Percentiles rank a stretch among this genome's conserved stretches.
phyloP scores from a whole-genome alignment of 2,888 invertebrate genomes.

The Panopea generosa region DNA sequence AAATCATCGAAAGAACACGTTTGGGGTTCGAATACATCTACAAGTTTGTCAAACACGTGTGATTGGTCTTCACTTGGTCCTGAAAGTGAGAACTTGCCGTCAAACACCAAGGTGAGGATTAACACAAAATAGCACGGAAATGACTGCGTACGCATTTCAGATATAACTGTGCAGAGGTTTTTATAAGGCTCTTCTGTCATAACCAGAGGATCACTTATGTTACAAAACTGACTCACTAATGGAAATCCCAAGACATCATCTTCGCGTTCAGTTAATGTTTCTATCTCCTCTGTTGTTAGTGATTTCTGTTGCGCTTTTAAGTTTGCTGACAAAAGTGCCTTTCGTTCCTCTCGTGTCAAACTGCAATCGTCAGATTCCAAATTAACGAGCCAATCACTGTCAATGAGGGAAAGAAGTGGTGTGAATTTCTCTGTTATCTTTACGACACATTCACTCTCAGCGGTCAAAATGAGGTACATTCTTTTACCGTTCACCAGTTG shows the following conservation, averaged over 20 bases:
- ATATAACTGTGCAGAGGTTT: constrained; percentile 2
- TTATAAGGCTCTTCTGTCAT: constrained; percentile 19
- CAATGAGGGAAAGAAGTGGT: constrained; percentile 8
- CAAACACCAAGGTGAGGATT: constrained; percentile 25
- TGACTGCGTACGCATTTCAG: constrained; percentile 5
- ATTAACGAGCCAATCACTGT: constrained; percentile 27
- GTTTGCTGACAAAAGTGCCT: constrained; percentile 2
- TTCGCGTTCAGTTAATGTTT: background rate
- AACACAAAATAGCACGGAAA: constrained; percentile 21
- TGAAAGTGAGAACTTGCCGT: constrained; percentile 16
- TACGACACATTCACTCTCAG: constrained; percentile 13
- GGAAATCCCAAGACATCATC: constrained; percentile 14
- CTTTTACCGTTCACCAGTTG: constrained; percentile 22
- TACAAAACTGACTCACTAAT: constrained; percentile 3
- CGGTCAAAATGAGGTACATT: constrained; percentile 43
- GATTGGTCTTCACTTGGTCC: background rate
- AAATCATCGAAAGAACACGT: background rate
- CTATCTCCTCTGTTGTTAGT: background rate
- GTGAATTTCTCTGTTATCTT: background rate
- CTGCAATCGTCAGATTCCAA: constrained; percentile 25
- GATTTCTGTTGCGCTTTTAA: constrained; percentile 16
- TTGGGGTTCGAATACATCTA: background rate
- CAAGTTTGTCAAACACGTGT: background rate
- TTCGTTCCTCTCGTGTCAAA: constrained; percentile 30
- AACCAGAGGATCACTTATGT: background rate